phyloP scores from a whole-genome alignment of 2,888 invertebrate species.

The Leucania comma region DNA sequence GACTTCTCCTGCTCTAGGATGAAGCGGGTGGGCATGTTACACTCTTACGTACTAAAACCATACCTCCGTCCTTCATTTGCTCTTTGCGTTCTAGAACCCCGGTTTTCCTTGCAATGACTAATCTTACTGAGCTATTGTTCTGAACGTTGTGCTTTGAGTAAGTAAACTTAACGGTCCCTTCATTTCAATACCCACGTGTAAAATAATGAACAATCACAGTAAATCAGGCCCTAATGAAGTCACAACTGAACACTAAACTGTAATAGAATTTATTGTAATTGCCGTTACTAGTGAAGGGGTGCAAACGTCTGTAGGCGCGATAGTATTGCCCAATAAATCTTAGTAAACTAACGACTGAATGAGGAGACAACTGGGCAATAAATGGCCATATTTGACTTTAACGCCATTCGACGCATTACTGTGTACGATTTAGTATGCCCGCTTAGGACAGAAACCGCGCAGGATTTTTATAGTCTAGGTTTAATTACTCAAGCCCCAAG shows the following conservation, averaged over 20 bases:
- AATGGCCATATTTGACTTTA: constrained; percentile 37
- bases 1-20: too few species aligned
- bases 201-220: constrained; percentile 20
- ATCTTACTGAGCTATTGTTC: not conserved
- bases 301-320: constrained; percentile 47
- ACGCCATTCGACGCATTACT: constrained; percentile 1
- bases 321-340: constrained; percentile 51
- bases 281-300: constrained; percentile 39
- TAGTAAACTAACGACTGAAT: constrained; percentile 31
- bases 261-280: constrained; percentile 52
- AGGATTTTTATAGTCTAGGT: too few species aligned
- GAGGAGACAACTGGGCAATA: constrained; percentile 36
- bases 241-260: constrained; percentile 42
- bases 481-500: too few species aligned
- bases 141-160: not conserved
- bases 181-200: constrained; percentile 25
- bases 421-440: not conserved
- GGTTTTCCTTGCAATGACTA: too few species aligned
- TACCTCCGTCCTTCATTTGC: too few species aligned
- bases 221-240: constrained; percentile 52
- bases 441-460: not conserved
- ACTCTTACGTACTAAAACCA: too few species aligned
- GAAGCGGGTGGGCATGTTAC: too few species aligned
- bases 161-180: not conserved
- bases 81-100: too few species aligned